Evolutionary conservation across 1,140 invertebrate species (phyloP).

Genomic region (Hycleus cichorii): DNA sequence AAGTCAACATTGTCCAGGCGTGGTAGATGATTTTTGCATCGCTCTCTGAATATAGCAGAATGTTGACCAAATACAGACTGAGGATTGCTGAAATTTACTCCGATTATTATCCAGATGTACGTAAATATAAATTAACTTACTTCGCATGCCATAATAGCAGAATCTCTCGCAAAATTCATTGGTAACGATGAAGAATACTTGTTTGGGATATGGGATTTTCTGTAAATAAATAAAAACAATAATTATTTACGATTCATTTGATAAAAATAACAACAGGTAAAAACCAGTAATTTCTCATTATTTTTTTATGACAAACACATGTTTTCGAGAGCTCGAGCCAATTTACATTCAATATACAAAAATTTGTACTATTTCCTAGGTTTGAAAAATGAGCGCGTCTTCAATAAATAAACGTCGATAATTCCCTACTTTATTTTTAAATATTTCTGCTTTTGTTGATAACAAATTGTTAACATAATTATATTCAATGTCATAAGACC

Average conservation of each 20-base stretch:
- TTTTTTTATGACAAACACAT: too few relatives aligned
- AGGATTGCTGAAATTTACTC: constrained; percentile 60
- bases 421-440: too few relatives aligned
- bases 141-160: constrained; percentile 78
- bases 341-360: too few relatives aligned
- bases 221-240: background rate
- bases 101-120: too few relatives aligned
- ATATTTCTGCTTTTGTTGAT: too few relatives aligned
- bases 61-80: constrained; percentile 66
- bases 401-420: too few relatives aligned
- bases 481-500: too few relatives aligned
- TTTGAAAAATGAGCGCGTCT: too few relatives aligned
- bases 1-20: constrained; percentile 73
- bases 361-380: too few relatives aligned
- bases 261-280: background rate
- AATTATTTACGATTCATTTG: background rate
- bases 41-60: constrained; percentile 57
- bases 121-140: constrained; percentile 45
- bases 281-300: too few relatives aligned
- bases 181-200: constrained; percentile 62
- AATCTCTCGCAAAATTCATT: constrained; percentile 87
- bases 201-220: constrained; percentile 24
- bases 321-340: too few relatives aligned
- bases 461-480: too few relatives aligned
- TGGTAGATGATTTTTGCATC: constrained; percentile 76